These are phyloP conservation scores for Epistrophe grossulariae DNA, from an alignment of 2,888 invertebrate genomes.

Conservation along the genomic window DNA sequence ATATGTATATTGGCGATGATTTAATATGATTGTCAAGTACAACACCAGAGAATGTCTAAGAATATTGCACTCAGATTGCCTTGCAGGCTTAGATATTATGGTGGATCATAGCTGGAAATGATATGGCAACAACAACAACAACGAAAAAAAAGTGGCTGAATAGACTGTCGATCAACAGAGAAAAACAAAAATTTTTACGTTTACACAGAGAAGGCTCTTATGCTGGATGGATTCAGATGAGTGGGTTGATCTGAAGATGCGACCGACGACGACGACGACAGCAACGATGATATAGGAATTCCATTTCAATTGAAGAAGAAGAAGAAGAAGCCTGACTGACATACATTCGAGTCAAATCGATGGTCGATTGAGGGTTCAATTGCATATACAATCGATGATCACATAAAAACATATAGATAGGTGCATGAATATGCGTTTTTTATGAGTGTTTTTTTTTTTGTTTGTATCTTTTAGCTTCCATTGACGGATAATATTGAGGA, in stretches of 20 bases:
- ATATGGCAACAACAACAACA: constrained; percentile 46
- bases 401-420: background rate
- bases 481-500: constrained; percentile 15
- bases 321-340: constrained; percentile 42
- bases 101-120: constrained; percentile 53
- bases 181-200: constrained; percentile 15
- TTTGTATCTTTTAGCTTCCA: background rate
- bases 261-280: constrained; percentile 27
- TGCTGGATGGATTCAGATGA: constrained; percentile 33
- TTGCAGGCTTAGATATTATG: constrained; percentile 49
- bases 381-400: constrained; percentile 35
- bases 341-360: constrained; percentile 71
- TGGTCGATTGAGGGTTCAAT: constrained; percentile 64
- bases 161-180: constrained; percentile 31
- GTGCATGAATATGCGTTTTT: constrained; percentile 23
- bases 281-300: constrained; percentile 53
- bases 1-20: constrained; percentile 44
- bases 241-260: constrained; percentile 66
- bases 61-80: constrained; percentile 62
- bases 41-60: constrained; percentile 32
- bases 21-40: constrained; percentile 74
- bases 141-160: constrained; percentile 12
- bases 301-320: constrained; percentile 45
- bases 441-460: background rate
- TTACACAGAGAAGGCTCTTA: constrained; percentile 41